These are phyloP conservation scores for Peromyscus polionotus DNA, from an alignment of 2,113 vertebrate genomes.

Conservation along the genomic window DNA sequence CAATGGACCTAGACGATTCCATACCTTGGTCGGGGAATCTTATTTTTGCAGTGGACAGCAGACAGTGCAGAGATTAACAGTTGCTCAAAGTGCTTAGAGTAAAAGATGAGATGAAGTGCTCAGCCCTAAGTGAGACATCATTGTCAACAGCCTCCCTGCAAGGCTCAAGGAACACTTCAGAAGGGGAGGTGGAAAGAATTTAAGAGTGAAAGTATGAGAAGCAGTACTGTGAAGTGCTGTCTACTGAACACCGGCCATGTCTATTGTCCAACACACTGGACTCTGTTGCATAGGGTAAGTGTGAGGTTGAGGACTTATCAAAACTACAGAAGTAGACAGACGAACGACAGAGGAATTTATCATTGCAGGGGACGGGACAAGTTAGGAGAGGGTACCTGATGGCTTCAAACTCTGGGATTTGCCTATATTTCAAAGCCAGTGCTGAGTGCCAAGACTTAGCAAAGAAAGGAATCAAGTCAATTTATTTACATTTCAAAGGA, in stretches of 20 bases:
- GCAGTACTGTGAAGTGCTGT: not conserved
- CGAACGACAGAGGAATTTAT: not conserved
- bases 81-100: not conserved
- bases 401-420: not conserved
- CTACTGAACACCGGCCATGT: not conserved
- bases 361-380: too few relatives aligned
- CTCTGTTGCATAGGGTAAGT: not conserved
- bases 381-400: not conserved
- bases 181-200: not conserved
- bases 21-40: not conserved
- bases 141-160: not conserved
- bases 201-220: not conserved
- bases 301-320: not conserved
- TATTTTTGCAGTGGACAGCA: not conserved
- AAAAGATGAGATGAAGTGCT: not conserved
- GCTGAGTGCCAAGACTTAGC: not conserved
- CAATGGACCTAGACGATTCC: not conserved
- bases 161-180: not conserved
- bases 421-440: not conserved
- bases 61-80: not conserved
- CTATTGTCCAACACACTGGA: not conserved
- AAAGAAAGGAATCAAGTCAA: not conserved
- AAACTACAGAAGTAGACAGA: not conserved
- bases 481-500: not conserved
- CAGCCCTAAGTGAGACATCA: not conserved